Base-by-base conservation (phyloP, 2,797 vertebrate species). In the Urosaurus nigricauda region DNA sequence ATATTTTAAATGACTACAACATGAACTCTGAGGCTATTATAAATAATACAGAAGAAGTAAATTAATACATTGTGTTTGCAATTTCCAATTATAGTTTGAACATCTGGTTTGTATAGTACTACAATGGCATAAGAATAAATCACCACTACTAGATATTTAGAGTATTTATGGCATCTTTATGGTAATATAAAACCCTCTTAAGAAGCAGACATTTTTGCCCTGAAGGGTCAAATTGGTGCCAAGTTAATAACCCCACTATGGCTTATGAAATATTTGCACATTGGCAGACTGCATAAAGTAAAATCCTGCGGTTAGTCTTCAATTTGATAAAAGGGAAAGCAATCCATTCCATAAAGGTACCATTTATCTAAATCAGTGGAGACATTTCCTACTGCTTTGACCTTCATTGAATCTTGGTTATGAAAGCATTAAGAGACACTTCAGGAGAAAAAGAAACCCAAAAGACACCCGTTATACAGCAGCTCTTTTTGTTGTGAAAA, bases 311-410 rank as follows among this genome's bases (percentile, higher is more conserved):
- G 93, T 93, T 88, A 85, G 43, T 93, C 95, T 95, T 92, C 91
- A 93, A 94, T 68, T 93, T 91, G 88, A 95, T 93, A 93, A 96
- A 96, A 96, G 86, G 85, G 80, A 94, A 95, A 95, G 90, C 4
- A 91, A 95, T 91, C 71, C 89, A 84, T 82, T 94, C 91, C 87
- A 93, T 68, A 95, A 94, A 94, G 65, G 60, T 85, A 82, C 90
- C 71, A 8, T 96, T 96, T 94, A 94, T 96, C 92, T 96, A 96
- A 95, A 97, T 96, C 91, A 95, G 7, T 91, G 88, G 83, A 96
- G 94, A 94, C 93, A 86, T 89, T 95, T 94, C 92, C 91, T 84
- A 51, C 79, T 79, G 89, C 94, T 93, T n/a, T 96, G 96, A 96
- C 94, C 95, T 96, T 96, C 93, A 86, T 89, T 94, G 90, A 84